Evolutionary conservation across 2,888 invertebrate species (phyloP).

Genomic region (Nineta flava): DNA sequence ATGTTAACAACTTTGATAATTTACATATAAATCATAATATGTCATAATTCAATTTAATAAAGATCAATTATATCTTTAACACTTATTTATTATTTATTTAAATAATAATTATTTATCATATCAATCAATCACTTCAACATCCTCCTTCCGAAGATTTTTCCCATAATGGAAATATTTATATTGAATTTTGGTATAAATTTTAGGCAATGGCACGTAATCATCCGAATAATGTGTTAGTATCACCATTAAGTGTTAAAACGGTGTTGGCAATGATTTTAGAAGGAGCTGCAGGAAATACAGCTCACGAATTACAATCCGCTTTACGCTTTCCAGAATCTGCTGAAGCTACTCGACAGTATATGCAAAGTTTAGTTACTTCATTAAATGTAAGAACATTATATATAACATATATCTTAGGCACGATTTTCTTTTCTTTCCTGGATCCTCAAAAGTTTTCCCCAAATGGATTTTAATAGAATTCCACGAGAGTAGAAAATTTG

Average conservation of each 20-base stretch:
- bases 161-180: too few species aligned
- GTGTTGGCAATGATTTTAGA: constrained; percentile 45
- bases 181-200: too few species aligned
- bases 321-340: constrained; percentile 34
- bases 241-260: constrained; percentile 49
- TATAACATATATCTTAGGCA: neutral
- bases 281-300: constrained; percentile 39
- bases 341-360: constrained; percentile 13
- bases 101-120: too few species aligned
- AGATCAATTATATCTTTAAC: too few species aligned
- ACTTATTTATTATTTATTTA: too few species aligned
- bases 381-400: constrained; percentile 9
- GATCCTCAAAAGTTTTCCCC: neutral
- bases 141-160: too few species aligned
- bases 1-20: too few species aligned
- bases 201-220: constrained; percentile 16
- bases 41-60: too few species aligned
- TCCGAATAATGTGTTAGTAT: constrained; percentile 41
- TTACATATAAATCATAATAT: too few species aligned
- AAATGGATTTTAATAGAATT: neutral
- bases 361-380: constrained; percentile 11
- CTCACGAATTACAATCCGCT: constrained; percentile 37
- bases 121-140: too few species aligned
- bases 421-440: neutral
- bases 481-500: too few species aligned